phyloP scores from a whole-genome alignment of 2,888 invertebrate species.

The Caenorhabditis virilis region DNA sequence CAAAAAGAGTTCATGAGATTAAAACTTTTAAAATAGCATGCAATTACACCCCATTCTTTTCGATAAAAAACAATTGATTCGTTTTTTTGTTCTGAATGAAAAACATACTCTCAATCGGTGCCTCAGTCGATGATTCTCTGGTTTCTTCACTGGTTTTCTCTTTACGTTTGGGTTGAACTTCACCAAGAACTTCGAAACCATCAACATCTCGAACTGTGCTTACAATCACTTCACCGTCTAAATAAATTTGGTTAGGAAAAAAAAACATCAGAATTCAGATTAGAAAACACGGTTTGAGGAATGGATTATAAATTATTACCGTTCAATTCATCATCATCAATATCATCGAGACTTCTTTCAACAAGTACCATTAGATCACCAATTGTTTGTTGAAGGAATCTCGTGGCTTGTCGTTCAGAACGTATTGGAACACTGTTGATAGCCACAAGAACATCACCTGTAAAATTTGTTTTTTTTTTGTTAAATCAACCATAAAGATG shows the following conservation, averaged over 20 bases:
- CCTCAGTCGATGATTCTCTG: no score
- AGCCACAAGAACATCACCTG: constrained; percentile 60
- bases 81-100: no score
- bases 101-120: no score
- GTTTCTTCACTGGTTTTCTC: no score
- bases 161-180: constrained; percentile 2
- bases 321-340: constrained; percentile 51
- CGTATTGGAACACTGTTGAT: constrained; percentile 64
- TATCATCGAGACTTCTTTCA: constrained; percentile 56
- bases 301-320: no score
- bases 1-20: no score
- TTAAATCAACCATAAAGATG: not conserved
- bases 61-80: no score
- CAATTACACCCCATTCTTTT: no score
- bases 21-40: no score
- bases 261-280: constrained; percentile 4
- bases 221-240: constrained; percentile 27
- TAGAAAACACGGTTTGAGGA: not conserved
- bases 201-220: constrained; percentile 32
- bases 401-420: constrained; percentile 61
- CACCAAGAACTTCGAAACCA: constrained; percentile 11
- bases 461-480: constrained; percentile 6
- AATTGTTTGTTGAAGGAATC: constrained; percentile 56
- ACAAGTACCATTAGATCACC: constrained; percentile 64
- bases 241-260: constrained; percentile 3